Evolutionary conservation across 2,888 invertebrate species (phyloP), one percentile per base, ranked within the genome.

Genomic region (Ormyrus rosae): DNA sequence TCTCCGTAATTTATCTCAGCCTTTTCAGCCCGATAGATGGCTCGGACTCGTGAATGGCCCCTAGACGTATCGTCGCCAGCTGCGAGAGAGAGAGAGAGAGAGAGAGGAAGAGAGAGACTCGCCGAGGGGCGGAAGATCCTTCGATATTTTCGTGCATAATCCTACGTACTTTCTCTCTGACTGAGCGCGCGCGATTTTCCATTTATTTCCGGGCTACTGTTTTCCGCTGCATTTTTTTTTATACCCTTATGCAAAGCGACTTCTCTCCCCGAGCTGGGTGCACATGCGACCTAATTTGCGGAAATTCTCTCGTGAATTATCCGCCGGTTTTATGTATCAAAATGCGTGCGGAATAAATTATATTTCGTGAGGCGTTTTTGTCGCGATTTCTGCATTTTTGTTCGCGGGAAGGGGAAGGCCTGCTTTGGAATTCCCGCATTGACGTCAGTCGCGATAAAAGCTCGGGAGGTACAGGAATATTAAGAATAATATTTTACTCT

Each of bases 41-140:
- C 50, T 48, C 50, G 34, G 13, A 46, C n/a, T 46, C 9, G n/a
- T 56, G 55, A 55, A 45, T 45, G 48, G 46, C 46, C 65, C 34
- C 63, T 46, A 79, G 63, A 75, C 61, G 48, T 78, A 81, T 82
- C 76, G 60, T 70, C 78, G 56, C 71, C 48, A 78, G 48, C 67
- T 53, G 68, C 46, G 73, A 9, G n/a, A 11, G 45, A 1, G 48
- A 34, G 34, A 34, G 34, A 34, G 34, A 34, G 34, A 34, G 19
- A 34, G 19, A 19, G 19, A 19, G 19, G 1, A 1, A 19, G 19
- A 19, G 34, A 34, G 34, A 34, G 34, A 34, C 34, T 34, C 34
- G 4, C 2, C 34, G 34, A 34, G 34, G 34, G 34, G 34, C 34
- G 34, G 34, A 34, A 51, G 13, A 75, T 67, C 13, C 78, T 67